Base-by-base conservation (phyloP, 2,113 vertebrate genomes). In the Motacilla tschutschensis region DNA sequence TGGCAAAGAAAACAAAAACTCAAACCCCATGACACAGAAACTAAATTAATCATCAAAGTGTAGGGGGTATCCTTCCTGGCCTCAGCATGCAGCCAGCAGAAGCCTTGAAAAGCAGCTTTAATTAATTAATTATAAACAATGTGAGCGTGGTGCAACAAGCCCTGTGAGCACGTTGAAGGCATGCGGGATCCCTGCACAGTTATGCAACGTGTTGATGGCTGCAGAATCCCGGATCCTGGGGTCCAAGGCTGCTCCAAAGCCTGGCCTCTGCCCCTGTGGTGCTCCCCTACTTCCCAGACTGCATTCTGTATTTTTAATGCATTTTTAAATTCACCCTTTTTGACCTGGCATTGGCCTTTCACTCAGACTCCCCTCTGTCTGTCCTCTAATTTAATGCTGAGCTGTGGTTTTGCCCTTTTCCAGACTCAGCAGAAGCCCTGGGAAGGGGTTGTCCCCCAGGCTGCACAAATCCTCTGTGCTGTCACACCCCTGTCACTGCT, bases 1-100 rank as follows among this genome's bases (percentile, higher is more conserved):
- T 82, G 91, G 91, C 80, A 93, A 94, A 88, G 89, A 91, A 93
- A 94, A 93, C 87, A 93, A 94, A 88, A 93, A 4, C 87, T 81
- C 74, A 79, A 92, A 15, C 29, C 5, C 84, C 36, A 10, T 12
- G 87, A 70, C 89, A 90, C 67, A 94, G 92, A 93, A 94, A 93
- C 84, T 75, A 40, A 85, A 17, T 82, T 79, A 88, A 92, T 77
- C 84, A 92, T 79, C 92, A 79, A 76, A 94, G 80, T 13, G 24
- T 7, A 3, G 2, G 41, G 65, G 17, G 5, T 1, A 48, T 51
- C 86, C 62, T 78, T 83, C 70, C 46, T 17, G 41, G 66, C 59
- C 67, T 87, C 71, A 65, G 8, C 58, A 67, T 57, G 88, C 83
- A 85, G n/a, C 26, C 48, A 57, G 88, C 54, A 90, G 86, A n/a